phyloP scores from a whole-genome alignment of 2,888 invertebrate species.

The Tetramorium bicarinatum region DNA sequence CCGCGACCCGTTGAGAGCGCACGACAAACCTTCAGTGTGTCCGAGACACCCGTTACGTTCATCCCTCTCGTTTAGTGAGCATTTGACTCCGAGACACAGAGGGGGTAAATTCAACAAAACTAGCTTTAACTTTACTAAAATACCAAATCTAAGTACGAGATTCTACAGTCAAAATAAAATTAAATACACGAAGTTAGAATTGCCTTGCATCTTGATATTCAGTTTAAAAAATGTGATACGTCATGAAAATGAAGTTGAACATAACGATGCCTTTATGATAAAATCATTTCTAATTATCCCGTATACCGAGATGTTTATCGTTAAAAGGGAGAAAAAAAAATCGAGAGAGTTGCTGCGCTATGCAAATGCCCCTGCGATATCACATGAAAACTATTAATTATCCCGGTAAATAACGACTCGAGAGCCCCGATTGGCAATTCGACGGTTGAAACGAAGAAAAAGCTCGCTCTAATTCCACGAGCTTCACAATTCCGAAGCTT shows the following conservation, averaged over 20 bases:
- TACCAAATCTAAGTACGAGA: not conserved
- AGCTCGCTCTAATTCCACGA: constrained; percentile 36
- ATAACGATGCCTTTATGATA: not conserved
- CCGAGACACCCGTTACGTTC: constrained; percentile 25
- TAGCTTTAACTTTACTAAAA: not conserved
- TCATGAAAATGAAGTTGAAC: not conserved
- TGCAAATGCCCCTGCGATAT: not conserved
- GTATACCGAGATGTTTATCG: not conserved
- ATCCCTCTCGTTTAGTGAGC: constrained; percentile 10
- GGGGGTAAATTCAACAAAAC: constrained; percentile 15
- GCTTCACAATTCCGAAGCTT: constrained; percentile 3
- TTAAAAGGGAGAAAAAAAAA: not conserved
- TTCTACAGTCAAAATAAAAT: not conserved
- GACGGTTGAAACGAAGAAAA: not conserved
- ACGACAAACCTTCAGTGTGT: constrained; percentile 13
- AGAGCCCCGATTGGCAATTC: not conserved
- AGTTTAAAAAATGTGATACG: not conserved
- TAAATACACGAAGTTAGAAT: not conserved
- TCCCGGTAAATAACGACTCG: not conserved
- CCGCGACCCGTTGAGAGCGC: constrained; percentile 32
- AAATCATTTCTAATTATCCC: not conserved
- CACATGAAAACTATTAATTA: not conserved
- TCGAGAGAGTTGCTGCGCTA: not conserved
- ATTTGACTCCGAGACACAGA: constrained; percentile 3
- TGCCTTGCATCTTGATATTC: not conserved